Base-by-base conservation (phyloP, 2,797 vertebrate genomes). In the Helostoma temminkii region DNA sequence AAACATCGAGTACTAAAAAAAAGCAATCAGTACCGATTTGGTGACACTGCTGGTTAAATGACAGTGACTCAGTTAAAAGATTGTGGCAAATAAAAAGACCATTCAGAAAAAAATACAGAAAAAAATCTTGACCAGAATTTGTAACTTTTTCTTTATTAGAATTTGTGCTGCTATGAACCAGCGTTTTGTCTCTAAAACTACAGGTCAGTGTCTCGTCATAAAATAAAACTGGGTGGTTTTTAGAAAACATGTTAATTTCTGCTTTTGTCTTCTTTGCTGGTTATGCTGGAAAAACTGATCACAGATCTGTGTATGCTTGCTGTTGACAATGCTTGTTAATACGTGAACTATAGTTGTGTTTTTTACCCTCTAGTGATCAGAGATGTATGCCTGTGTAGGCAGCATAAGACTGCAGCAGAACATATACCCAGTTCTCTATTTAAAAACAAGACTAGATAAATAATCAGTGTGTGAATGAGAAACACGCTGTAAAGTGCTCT, bases 291-390 rank as follows among this genome's bases (percentile, higher is more conserved):
- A 4, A 45, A 74, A 58, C 39, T 22, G 12, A 59, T 60, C 39
- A 46, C 62, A 36, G 24, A 57, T 24, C 47, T 64, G n/a, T 57
- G 3, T 45, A 4, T 14, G 15, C 28, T 62, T 64, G 28, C 45
- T 60, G 42, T 70, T 70, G 73, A 73, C 71, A 53, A 1, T 25
- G 37, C 19, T 42, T 7, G 12, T 25, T 71, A 43, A 26, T 47
- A 34, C 55, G 71, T 71, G 24, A 43, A 21, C 26, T 34, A 56
- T 55, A 62, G 25, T 39, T 66, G 16, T n/a, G 18, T 59, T 45
- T 71, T 9, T 50, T 49, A 48, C 9, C 39, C 41, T 66, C 25
- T 49, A 39, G 37, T 52, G 59, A 61, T 26, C 55, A 61, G 36
- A 58, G 11, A 71, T 21, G 53, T 59, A 12, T 62, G 65, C 54